phyloP scores from a whole-genome alignment of 1,140 invertebrate genomes.

The Calycopis cecrops region DNA sequence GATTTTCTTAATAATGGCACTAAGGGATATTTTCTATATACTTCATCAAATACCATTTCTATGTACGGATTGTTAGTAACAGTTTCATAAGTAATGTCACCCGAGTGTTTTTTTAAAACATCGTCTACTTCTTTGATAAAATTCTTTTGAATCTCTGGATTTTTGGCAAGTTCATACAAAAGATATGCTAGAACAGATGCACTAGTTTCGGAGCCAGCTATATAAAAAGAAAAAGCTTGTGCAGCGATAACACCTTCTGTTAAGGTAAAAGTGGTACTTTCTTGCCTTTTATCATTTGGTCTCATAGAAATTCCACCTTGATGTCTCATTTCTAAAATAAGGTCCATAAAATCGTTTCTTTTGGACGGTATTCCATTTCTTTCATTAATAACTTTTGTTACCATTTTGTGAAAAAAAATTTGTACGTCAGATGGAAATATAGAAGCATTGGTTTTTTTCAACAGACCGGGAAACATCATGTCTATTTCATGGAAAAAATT shows the following conservation, averaged over 20 bases:
- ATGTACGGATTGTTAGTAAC: constrained; percentile 62
- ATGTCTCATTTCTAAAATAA: constrained; percentile 43
- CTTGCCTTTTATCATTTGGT: not conserved
- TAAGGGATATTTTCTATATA: constrained; percentile 76
- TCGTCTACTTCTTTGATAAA: constrained; percentile 40
- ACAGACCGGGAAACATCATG: constrained; percentile 30
- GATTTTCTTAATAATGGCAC: constrained; percentile 33
- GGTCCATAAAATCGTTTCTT: constrained; percentile 31
- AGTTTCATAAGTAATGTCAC: constrained; percentile 48
- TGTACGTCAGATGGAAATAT: constrained; percentile 19
- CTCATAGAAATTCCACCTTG: constrained; percentile 12
- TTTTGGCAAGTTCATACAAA: constrained; percentile 48
- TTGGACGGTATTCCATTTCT: constrained; percentile 16
- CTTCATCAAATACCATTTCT: constrained; percentile 45
- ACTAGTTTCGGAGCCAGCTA: constrained; percentile 45
- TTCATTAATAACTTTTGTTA: constrained; percentile 21
- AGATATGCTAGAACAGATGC: constrained; percentile 29
- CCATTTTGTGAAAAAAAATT: constrained; percentile 28
- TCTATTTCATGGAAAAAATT: constrained; percentile 26
- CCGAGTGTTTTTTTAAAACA: constrained; percentile 45
- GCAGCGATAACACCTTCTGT: constrained; percentile 44
- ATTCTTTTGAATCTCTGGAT: constrained; percentile 47
- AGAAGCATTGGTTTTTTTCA: constrained; percentile 24
- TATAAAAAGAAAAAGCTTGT: constrained; percentile 53
- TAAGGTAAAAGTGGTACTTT: constrained; percentile 17